Conservation (phyloP, 1,140 invertebrate genomes). For the Drosophila chauvacae region DNA sequence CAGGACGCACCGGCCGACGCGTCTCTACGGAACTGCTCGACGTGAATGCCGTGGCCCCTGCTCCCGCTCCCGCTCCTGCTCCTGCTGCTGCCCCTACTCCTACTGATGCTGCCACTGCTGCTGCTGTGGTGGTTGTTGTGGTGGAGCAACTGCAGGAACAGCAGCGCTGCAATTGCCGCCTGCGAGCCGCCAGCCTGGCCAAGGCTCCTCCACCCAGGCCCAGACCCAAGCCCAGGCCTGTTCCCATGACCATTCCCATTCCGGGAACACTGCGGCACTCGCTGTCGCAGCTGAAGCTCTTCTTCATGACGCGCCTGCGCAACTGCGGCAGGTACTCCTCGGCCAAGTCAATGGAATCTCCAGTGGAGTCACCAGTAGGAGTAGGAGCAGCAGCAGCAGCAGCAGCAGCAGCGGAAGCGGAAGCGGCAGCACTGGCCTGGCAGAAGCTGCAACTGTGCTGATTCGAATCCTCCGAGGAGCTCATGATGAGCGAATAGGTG, state of each 20-base stretch:
- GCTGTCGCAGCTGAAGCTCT: conserved; percentile 82
- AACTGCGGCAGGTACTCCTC: conserved; percentile 30
- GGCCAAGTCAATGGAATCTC: conserved; percentile 2
- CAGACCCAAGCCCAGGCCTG: conserved; percentile 26
- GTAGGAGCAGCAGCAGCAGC: conserved; percentile 29
- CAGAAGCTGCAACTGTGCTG: conserved; percentile 64
- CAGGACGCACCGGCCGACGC: conserved; percentile 85
- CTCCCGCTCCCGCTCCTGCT: conserved; percentile 47
- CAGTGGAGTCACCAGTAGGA: conserved; percentile 1
- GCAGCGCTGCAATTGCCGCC: conserved; percentile 71
- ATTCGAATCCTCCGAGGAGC: conserved; percentile 83
- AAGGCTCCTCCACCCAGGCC: conserved; percentile 59
- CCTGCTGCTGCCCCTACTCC: conserved; percentile 22
- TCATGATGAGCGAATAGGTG: conserved; percentile 84
- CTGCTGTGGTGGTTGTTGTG: conserved; percentile 53
- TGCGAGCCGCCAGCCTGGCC: conserved; percentile 72
- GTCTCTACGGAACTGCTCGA: conserved; percentile 83
- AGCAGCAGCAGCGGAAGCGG: conserved; percentile 20
- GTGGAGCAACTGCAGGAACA: conserved; percentile 68
- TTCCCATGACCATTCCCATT: conserved; percentile 12
- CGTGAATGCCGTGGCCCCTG: conserved; percentile 59
- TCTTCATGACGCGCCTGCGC: conserved; percentile 72
- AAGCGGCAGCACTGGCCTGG: conserved; percentile 32
- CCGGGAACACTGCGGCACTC: conserved; percentile 55
- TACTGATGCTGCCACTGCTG: conserved; percentile 45